Evolutionary conservation across 2,113 vertebrate species (phyloP).

Genomic region (Eubucco bourcierii): DNA sequence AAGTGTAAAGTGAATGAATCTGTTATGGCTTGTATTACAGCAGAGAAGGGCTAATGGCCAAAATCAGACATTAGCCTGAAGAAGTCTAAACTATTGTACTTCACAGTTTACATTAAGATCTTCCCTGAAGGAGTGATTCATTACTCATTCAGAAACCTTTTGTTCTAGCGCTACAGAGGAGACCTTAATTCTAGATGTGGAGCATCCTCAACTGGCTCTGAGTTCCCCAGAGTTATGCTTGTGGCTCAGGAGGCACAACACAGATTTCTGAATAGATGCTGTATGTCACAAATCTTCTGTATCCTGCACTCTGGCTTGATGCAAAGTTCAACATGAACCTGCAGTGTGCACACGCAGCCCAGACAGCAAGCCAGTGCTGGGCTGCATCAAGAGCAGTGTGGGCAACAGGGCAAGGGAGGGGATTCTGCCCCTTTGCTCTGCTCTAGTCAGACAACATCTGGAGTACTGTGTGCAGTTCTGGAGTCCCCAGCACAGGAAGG

Average conservation of each 20-base stretch:
- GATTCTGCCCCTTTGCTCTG: no score
- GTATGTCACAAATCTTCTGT: background rate
- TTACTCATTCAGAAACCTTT: background rate
- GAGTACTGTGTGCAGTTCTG: no score
- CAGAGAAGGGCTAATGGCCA: background rate
- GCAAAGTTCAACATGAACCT: no score
- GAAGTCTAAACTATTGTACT: background rate
- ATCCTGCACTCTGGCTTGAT: background rate
- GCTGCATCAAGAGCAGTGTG: no score
- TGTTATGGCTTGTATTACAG: conserved; percentile 1
- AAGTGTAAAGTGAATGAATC: conserved; percentile 26
- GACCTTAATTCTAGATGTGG: background rate
- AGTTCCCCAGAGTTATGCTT: background rate
- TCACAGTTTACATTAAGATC: conserved; percentile 6
- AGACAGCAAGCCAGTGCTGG: no score
- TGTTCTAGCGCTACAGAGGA: background rate
- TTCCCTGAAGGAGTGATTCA: background rate
- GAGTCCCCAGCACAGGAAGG: no score
- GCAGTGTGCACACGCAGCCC: no score
- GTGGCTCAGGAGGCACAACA: background rate
- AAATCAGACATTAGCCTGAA: conserved; percentile 1
- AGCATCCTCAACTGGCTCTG: background rate
- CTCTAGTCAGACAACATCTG: no score
- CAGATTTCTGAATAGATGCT: background rate
- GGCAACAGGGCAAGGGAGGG: no score